Evolutionary conservation across 92 coral and sea anemone species (phyloP).

Genomic region (Epizoanthus stellaris): DNA sequence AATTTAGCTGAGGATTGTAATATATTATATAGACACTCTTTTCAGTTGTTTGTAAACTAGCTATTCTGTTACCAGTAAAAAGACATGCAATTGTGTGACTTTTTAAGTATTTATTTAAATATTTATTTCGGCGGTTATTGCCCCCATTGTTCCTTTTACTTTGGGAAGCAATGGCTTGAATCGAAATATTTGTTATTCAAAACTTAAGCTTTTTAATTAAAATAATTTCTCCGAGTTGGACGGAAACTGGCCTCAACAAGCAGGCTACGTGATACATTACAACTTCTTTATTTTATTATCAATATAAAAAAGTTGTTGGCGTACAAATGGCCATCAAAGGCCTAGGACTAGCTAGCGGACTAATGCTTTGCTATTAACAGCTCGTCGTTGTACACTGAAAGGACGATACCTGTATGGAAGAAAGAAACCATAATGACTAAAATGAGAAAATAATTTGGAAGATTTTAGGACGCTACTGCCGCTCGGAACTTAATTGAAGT

Average conservation of each 20-base stretch:
- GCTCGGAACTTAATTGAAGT: conserved; percentile 28
- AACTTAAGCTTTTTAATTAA: conserved; percentile 9
- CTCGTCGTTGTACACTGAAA: not conserved
- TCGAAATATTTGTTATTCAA: conserved; percentile 19
- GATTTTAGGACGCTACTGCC: not conserved
- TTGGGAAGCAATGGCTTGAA: not conserved
- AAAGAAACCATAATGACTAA: not conserved
- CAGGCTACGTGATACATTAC: not conserved
- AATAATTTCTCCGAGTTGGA: not conserved
- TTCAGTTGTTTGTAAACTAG: too few species aligned
- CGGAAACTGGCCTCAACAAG: not conserved
- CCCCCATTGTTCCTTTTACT: conserved; percentile 11
- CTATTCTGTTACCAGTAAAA: not conserved
- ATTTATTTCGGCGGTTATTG: not conserved
- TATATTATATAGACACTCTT: too few species aligned
- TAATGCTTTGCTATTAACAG: not conserved
- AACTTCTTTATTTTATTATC: too few species aligned
- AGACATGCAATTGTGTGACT: conserved; percentile 6
- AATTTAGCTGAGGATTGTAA: too few species aligned
- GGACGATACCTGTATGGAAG: not conserved
- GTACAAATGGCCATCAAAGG: too few species aligned
- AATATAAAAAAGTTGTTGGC: too few species aligned
- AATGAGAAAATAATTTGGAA: not conserved
- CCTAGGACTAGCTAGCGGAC: not conserved
- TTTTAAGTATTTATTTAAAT: conserved; percentile 4